Evolutionary conservation across 2,797 vertebrate species (phyloP), one percentile per base, ranked within the genome.

Genomic region (Steatocranus sp.): DNA sequence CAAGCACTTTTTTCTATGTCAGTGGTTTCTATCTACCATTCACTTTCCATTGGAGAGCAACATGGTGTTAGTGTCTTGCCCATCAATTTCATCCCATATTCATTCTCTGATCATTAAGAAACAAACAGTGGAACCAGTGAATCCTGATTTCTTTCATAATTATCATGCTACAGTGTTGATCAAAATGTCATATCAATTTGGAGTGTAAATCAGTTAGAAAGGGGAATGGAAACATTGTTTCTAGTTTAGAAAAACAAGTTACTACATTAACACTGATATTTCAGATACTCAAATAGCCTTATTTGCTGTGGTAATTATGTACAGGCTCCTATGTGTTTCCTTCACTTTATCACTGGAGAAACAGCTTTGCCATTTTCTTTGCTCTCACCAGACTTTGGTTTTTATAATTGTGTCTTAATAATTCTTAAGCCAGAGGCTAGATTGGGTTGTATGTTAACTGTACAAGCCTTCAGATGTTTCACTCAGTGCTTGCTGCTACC

Each of bases 351-450:
- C 81, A 93, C 79, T 48, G 77, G 20, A 46, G 56, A 84, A 49
- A 89, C 81, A 83, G 68, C 88, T 79, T 80, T 89, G 85, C 86
- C 87, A 85, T 80, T 91, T 82, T 83, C 82, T 84, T 75, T 78
- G 83, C 82, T 81, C 87, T 91, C 82, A 58, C 74, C 27, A 56
- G 81, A 54, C 84, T 88, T 78, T 74, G 32, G 18, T 74, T 88
- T 89, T 90, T 84, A 93, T 94, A 93, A 94, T 94, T 93, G 90
- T 91, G 86, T 93, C 86, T 88, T 88, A 86, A 89, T 93, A 88
- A 91, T 94, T 91, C 86, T 56, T 7, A 85, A 85, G 85, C 93
- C 87, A 93, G 85, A 83, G 94, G 93, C 88, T 61, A 87, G 82
- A 89, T 85, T 75, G 75, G 88, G 80, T 84, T 90, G 79, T 78